Base-by-base conservation (phyloP, 2,113 vertebrate species). In the Spea bombifrons region DNA sequence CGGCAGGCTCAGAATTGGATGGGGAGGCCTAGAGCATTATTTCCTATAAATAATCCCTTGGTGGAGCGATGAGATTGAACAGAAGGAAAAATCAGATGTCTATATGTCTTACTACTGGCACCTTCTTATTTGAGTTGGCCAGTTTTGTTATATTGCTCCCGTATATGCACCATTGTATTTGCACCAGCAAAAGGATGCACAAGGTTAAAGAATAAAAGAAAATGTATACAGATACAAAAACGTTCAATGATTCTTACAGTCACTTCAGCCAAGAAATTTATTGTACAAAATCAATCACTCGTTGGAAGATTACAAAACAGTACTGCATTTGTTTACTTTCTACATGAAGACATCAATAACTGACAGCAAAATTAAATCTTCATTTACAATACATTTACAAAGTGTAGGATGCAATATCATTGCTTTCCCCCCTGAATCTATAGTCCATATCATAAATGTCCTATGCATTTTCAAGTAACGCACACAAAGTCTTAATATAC, bases 221-320 rank as follows among this genome's bases (percentile, higher is more conserved):
- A 78, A 45, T 47, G 59, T 71, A 78, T 4, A 78, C 16, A 48
- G 46, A 43, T 47, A 47, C n/a, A 65, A 65, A 73, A 57, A 79
- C 30, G 57, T 66, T 57, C 69, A 79, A 79, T 48, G 70, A 73
- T 79, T 66, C 69, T 72, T 66, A 50, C 66, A 49, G 55, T 71
- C 7, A 43, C 67, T 70, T 78, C 59, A 46, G 59, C 71, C 50
- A 66, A 79, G 61, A 44, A 73, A 79, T 59, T 49, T 59, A 15
- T 63, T 66, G 49, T 73, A 73, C 61, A 73, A 53, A 70, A 73
- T 79, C 77, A 79, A 79, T 79, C 67, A 78, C 64, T 78, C 71
- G 76, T 78, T 65, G 71, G 76, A 68, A 78, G 76, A 78, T 78
- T 71, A 59, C 68, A 78, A 65, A 78, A 77, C 46, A 52, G 66